These are phyloP conservation scores for Coremacera marginata DNA, from an alignment of 2,888 invertebrate genomes.

Conservation along the genomic window DNA sequence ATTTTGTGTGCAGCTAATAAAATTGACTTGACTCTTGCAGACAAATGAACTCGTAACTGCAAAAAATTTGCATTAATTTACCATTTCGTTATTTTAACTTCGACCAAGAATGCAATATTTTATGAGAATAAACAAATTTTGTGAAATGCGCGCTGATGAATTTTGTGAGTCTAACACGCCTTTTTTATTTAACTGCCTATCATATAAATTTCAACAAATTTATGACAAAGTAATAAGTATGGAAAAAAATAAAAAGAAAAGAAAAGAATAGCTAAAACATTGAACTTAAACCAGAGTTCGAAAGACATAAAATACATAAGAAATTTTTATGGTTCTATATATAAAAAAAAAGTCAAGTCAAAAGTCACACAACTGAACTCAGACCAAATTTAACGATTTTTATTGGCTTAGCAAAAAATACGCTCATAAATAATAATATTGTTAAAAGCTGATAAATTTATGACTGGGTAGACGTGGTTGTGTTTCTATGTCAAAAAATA, in stretches of 20 bases:
- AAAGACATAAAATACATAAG: too few species aligned
- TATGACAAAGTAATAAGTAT: background rate
- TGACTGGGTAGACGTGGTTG: constrained; percentile 32
- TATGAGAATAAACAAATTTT: too few species aligned
- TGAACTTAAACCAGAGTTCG: background rate
- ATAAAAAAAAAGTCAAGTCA: too few species aligned
- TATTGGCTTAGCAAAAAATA: background rate
- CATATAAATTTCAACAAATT: too few species aligned
- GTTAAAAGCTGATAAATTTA: constrained; percentile 60
- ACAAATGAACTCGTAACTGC: constrained; percentile 6
- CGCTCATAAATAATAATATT: constrained; percentile 57
- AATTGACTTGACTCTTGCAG: background rate
- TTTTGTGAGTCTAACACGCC: background rate
- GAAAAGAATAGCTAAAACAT: background rate
- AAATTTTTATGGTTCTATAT: too few species aligned
- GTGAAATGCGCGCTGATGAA: background rate
- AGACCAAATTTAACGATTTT: too few species aligned
- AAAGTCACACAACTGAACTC: too few species aligned
- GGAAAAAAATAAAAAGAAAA: background rate
- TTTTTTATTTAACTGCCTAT: background rate
- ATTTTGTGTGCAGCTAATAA: background rate
- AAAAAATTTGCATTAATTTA: constrained; percentile 4
- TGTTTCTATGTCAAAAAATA: too few species aligned
- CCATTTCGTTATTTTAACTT: constrained; percentile 1
- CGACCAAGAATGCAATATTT: background rate